Evolutionary conservation across 2,888 invertebrate species (phyloP).

Genomic region (Mesopsocus fuscifrons): DNA sequence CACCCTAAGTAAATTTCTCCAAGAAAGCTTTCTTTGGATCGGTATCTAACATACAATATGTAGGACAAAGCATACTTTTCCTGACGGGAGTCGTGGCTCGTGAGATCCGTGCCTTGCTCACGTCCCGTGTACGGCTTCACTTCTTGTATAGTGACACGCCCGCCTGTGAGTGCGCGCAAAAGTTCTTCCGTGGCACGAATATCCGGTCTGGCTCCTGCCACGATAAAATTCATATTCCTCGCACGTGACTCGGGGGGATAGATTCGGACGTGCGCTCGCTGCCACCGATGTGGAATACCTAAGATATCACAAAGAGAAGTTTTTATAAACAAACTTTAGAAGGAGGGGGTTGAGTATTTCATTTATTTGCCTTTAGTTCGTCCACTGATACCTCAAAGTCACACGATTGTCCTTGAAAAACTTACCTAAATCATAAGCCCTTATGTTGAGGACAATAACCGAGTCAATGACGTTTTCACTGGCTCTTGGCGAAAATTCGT

Average conservation of each 20-base stretch:
- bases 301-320: constrained; percentile 12
- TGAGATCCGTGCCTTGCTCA: neutral
- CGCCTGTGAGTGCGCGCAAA: constrained; percentile 58
- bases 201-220: constrained; percentile 58
- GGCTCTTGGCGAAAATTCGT: neutral
- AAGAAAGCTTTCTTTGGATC: too few species aligned
- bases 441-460: constrained; percentile 39
- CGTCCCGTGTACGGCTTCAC: constrained; percentile 41
- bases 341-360: neutral
- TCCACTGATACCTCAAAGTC: too few species aligned
- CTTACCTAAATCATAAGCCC: constrained; percentile 62
- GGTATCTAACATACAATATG: too few species aligned
- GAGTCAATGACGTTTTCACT: constrained; percentile 12
- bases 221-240: constrained; percentile 60
- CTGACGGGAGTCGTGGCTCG: constrained; percentile 1
- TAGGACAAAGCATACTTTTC: constrained; percentile 5
- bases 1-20: too few species aligned
- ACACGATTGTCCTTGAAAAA: too few species aligned
- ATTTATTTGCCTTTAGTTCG: neutral
- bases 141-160: constrained; percentile 53
- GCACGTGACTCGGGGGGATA: constrained; percentile 59
- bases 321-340: neutral
- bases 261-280: constrained; percentile 52
- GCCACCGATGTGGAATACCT: constrained; percentile 55
- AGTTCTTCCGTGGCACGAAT: constrained; percentile 52